phyloP scores from a whole-genome alignment of 53 echinoderm and acorn worm genomes.

The Holothuria leucospilota region DNA sequence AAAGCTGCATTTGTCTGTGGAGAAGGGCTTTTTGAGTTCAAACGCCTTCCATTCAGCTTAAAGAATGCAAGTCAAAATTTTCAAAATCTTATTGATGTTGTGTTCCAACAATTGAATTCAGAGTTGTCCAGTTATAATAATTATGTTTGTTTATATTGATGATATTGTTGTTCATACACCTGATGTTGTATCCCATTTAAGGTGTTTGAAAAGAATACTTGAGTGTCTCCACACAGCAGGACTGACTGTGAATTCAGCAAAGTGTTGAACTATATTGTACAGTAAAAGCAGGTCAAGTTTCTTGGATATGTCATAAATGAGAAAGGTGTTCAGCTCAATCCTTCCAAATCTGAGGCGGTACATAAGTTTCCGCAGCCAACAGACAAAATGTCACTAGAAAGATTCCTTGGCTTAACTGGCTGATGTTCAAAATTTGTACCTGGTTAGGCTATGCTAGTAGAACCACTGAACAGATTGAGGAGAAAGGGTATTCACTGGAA shows the following conservation, averaged over 20 bases:
- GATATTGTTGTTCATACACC: constrained; percentile 32
- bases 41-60: constrained; percentile 41
- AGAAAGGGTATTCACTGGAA: constrained; percentile 38
- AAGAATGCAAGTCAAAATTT: no score
- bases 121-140: not conserved
- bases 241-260: constrained; percentile 45
- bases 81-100: no score
- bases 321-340: no score
- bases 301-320: no score
- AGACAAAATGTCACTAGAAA: constrained; percentile 12
- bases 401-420: no score
- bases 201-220: constrained; percentile 24
- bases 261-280: constrained; percentile 49
- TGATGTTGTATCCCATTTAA: not conserved
- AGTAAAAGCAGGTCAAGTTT: constrained; percentile 5
- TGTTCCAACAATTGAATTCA: no score
- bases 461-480: constrained; percentile 49
- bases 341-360: constrained; percentile 21
- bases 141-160: constrained; percentile 26
- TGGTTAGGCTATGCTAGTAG: constrained; percentile 18
- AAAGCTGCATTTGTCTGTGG: constrained; percentile 51
- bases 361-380: not conserved
- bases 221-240: constrained; percentile 22
- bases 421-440: constrained; percentile 42
- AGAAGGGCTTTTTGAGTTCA: constrained; percentile 25